phyloP scores from a whole-genome alignment of 2,113 vertebrate genomes.

The Lagenorhynchus albirostris region DNA sequence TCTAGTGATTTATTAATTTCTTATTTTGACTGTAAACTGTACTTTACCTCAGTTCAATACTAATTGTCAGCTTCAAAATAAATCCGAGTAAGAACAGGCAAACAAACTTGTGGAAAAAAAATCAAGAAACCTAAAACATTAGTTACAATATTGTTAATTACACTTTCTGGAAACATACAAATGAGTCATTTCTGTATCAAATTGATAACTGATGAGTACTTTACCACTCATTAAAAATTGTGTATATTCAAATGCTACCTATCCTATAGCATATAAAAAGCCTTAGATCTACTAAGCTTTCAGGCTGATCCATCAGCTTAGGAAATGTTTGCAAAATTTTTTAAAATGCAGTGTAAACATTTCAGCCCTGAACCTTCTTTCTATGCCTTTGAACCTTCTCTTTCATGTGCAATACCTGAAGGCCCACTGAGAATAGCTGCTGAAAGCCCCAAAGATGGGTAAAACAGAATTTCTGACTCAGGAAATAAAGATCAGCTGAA shows the following conservation, averaged over 20 bases:
- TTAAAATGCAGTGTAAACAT: conserved; percentile 81
- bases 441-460: conserved; percentile 85
- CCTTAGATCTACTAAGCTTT: conserved; percentile 78
- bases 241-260: conserved; percentile 58
- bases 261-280: conserved; percentile 65
- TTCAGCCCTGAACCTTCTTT: conserved; percentile 82
- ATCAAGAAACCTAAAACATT: conserved; percentile 56
- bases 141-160: conserved; percentile 59
- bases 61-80: conserved; percentile 48
- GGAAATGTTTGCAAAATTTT: conserved; percentile 81
- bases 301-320: conserved; percentile 76
- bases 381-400: conserved; percentile 86
- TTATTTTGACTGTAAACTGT: conserved; percentile 10
- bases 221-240: conserved; percentile 59
- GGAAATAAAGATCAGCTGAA: conserved; percentile 88
- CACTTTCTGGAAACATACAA: conserved; percentile 19
- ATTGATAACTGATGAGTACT: conserved; percentile 59
- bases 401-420: conserved; percentile 86
- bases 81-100: conserved; percentile 40
- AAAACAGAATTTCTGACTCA: conserved; percentile 89
- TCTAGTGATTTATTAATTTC: background rate
- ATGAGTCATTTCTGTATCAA: conserved; percentile 42
- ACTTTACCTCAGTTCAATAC: background rate
- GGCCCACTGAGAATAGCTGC: conserved; percentile 82
- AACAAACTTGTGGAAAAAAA: conserved; percentile 62